Evolutionary conservation across 2,113 vertebrate species (phyloP).

Genomic region (Mesocricetus auratus): DNA sequence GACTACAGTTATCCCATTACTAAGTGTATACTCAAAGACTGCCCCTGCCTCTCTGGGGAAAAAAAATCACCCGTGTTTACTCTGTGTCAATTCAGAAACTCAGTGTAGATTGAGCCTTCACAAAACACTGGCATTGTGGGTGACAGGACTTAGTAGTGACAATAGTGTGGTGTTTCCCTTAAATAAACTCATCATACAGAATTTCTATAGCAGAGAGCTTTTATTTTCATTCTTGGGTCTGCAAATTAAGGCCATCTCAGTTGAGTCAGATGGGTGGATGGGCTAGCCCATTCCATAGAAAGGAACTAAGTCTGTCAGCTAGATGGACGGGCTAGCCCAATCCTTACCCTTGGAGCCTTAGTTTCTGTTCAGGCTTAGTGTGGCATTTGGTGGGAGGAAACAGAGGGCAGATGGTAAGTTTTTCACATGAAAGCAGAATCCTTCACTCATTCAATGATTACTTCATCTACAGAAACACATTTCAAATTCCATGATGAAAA

Average conservation of each 20-base stretch:
- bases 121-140: neutral
- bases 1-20: constrained; percentile 17
- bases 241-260: constrained; percentile 37
- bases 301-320: neutral
- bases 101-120: neutral
- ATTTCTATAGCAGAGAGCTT: neutral
- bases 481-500: neutral
- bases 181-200: constrained; percentile 18
- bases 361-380: neutral
- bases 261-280: neutral
- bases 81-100: constrained; percentile 7
- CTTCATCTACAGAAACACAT: neutral
- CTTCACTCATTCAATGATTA: neutral
- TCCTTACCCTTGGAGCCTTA: neutral
- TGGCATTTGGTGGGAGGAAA: neutral
- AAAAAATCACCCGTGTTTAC: neutral
- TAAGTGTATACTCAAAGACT: constrained; percentile 39
- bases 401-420: neutral
- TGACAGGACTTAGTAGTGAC: neutral
- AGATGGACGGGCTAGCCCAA: neutral
- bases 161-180: neutral
- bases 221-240: constrained; percentile 15
- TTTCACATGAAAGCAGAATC: constrained; percentile 3
- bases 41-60: neutral
- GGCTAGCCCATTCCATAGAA: neutral